Evolutionary conservation across 1,140 invertebrate genomes (phyloP), one percentile per base, ranked within the genome.

Genomic region (Dendroctonus valens): DNA sequence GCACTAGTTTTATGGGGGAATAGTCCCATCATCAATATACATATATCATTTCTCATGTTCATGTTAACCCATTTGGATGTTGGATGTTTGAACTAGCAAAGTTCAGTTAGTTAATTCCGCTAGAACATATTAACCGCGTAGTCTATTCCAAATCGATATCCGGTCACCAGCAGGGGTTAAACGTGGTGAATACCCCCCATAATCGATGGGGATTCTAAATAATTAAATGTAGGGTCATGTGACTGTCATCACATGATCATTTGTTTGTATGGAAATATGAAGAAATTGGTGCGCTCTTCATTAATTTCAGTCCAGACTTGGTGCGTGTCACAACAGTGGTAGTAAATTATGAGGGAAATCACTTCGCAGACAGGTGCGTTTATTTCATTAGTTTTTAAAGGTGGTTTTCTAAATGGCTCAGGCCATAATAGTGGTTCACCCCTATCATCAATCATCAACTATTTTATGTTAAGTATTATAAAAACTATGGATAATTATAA

Each of bases 191-290:
- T 61, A 48, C 37, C 41, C 51, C 52, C 42, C 41, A n/a, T 44
- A 69, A 73, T 73, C 72, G 65, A 73, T 73, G 68, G 42, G n/a
- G 67, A 68, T 62, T 68, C 51, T 75, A 72, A 74, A 75, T 73
- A 73, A 74, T 75, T 74, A 72, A 75, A 70, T 48, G 50, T 49
- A 53, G 49, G 59, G 70, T 75, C 74, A 75, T 70, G 72, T 75
- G 74, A 74, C 70, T 12, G 48, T 58, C 52, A 67, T 64, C 68
- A 70, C 70, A 69, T 67, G 68, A 68, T 60, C 59, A 61, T 62
- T 62, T 68, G 67, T 68, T 68, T 68, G 67, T 68, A 68, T 68
- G 67, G 67, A 64, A 55, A 64, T 12, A 58, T n/a, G 55, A 40
- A 59, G 39, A 64, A 57, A 67, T 48, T 62, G 50, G 41, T 62